Conservation (phyloP, 1,140 invertebrate genomes). For the Berghia stephanieae region DNA sequence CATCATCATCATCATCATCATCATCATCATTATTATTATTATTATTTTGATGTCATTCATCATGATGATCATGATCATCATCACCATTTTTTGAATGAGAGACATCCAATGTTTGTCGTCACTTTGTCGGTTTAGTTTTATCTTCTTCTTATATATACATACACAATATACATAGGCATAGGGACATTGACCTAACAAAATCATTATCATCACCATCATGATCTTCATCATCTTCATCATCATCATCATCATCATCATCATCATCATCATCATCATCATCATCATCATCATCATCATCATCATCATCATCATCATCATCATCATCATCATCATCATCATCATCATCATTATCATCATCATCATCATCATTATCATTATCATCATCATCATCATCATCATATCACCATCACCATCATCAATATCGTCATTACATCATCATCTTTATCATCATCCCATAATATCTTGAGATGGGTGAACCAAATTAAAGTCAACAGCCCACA, state of each 20-base stretch:
- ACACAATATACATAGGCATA: too few species aligned
- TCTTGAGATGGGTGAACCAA: neutral
- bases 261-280: neutral
- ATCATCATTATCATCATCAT: slow-evolving; percentile 3
- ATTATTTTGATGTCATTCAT: too few species aligned
- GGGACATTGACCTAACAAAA: too few species aligned
- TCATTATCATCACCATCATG: neutral
- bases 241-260: slow-evolving; percentile 2
- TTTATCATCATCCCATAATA: neutral
- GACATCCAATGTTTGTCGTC: too few species aligned
- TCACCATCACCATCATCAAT: neutral
- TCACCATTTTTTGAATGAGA: too few species aligned
- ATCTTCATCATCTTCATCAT: neutral
- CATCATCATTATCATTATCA: neutral
- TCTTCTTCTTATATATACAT: too few species aligned
- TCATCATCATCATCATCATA: neutral
- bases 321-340: slow-evolving; percentile 2
- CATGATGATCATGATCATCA: too few species aligned
- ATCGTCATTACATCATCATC: neutral
- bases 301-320: slow-evolving; percentile 2
- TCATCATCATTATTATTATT: too few species aligned
- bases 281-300: slow-evolving; percentile 2
- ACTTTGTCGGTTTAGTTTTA: too few species aligned
- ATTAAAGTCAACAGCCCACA: neutral
- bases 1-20: too few species aligned